These are phyloP conservation scores for Entelurus aequoreus DNA, from an alignment of 2,113 vertebrate genomes.

Conservation along the genomic window DNA sequence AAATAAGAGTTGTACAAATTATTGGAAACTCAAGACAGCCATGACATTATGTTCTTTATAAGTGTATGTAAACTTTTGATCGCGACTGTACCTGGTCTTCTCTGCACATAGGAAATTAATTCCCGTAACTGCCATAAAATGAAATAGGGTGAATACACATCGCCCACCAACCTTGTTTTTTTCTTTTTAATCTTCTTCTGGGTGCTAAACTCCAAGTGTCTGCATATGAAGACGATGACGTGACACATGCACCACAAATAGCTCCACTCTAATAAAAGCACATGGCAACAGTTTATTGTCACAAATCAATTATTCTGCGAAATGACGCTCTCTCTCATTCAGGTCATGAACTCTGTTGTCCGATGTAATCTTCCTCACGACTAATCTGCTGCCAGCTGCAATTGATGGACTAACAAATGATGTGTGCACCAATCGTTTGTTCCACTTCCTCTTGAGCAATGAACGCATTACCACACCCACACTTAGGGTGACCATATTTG, in stretches of 20 bases:
- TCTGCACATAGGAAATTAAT: no score
- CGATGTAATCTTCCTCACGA: conserved; percentile 8
- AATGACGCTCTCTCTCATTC: conserved; percentile 12
- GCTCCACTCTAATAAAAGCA: background rate
- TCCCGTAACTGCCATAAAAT: no score
- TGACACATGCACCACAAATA: background rate
- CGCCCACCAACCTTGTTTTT: no score
- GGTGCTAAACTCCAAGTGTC: conserved; percentile 9
- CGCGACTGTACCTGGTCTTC: no score
- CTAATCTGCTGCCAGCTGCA: conserved; percentile 17
- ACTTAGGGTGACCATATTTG: no score
- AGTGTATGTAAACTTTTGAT: no score
- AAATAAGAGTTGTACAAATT: no score
- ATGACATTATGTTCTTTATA: no score
- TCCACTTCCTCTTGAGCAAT: conserved; percentile 15
- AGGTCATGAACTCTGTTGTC: conserved; percentile 5
- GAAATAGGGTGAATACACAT: no score
- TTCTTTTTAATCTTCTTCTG: no score
- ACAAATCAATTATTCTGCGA: conserved; percentile 9
- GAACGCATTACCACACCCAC: background rate
- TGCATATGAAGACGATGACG: background rate
- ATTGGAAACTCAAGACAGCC: no score
- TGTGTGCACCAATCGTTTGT: background rate
- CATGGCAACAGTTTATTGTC: background rate
- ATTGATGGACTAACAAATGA: conserved; percentile 9